phyloP scores from a whole-genome alignment of 1,140 invertebrate genomes.

The Drosophila erecta region DNA sequence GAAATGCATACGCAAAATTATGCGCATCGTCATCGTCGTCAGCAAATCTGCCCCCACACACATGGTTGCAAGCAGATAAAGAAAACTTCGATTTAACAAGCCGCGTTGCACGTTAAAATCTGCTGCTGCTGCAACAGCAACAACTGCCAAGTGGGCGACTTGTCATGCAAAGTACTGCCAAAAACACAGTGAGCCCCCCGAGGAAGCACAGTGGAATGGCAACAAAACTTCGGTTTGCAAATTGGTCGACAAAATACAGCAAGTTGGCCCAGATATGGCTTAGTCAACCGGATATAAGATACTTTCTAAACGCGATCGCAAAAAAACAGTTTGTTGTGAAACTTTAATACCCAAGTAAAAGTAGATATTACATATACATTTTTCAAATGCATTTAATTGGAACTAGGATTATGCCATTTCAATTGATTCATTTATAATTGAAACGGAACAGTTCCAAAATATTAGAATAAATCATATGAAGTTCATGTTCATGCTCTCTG shows the following conservation, averaged over 20 bases:
- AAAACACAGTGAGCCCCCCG: constrained; percentile 42
- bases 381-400: no score
- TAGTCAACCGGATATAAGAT: no score
- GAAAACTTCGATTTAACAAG: constrained; percentile 66
- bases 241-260: no score
- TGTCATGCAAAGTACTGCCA: constrained; percentile 50
- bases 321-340: no score
- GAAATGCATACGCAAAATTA: constrained; percentile 79
- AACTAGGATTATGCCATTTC: neutral
- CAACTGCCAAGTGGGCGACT: constrained; percentile 35
- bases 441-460: neutral
- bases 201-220: constrained; percentile 32
- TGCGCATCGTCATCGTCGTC: constrained; percentile 66
- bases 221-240: no score
- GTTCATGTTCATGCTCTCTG: no score
- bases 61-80: constrained; percentile 45
- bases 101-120: constrained; percentile 52
- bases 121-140: constrained; percentile 26
- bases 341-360: no score
- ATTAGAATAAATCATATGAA: neutral
- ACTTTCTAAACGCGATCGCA: no score
- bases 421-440: neutral
- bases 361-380: no score
- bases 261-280: no score
- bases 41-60: constrained; percentile 61